Evolutionary conservation across 2,797 vertebrate species (phyloP).

Genomic region (Chaenodraco wilsoni): DNA sequence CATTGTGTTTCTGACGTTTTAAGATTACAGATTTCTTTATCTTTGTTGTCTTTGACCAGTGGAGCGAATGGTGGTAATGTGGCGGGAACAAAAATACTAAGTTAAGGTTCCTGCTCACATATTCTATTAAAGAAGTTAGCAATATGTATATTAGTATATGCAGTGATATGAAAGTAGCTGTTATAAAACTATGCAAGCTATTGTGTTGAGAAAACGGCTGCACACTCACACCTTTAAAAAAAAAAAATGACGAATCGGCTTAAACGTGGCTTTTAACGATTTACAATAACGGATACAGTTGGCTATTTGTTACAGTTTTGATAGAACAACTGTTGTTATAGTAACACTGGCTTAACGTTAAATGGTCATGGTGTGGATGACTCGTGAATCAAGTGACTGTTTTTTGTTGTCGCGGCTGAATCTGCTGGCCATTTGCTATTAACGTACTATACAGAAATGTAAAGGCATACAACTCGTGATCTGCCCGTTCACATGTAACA

Average conservation of each 20-base stretch:
- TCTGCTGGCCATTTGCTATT: slow-evolving; percentile 51
- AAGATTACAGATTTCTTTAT: background rate
- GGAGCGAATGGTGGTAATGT: slow-evolving; percentile 72
- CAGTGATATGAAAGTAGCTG: background rate
- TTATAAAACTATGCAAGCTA: slow-evolving; percentile 13
- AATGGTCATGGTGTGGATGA: slow-evolving; percentile 53
- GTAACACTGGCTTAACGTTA: slow-evolving; percentile 28
- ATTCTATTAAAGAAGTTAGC: slow-evolving; percentile 37
- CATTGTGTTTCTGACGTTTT: background rate
- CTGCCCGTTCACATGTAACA: background rate
- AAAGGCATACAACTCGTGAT: slow-evolving; percentile 17
- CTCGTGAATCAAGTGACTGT: slow-evolving; percentile 64
- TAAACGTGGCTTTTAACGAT: slow-evolving; percentile 33
- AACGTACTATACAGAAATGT: slow-evolving; percentile 26
- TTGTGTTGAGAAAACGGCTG: slow-evolving; percentile 32
- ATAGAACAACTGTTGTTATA: slow-evolving; percentile 3
- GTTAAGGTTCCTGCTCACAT: slow-evolving; percentile 53
- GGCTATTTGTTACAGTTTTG: background rate
- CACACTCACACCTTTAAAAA: slow-evolving; percentile 39
- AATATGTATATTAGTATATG: slow-evolving; percentile 14
- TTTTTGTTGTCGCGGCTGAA: slow-evolving; percentile 69
- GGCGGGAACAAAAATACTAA: slow-evolving; percentile 81
- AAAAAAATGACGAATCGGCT: slow-evolving; percentile 26
- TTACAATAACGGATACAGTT: background rate
- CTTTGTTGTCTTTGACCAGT: slow-evolving; percentile 39